Conservation (phyloP, 2,888 invertebrate species). For the Hirtodrosophila alboralis region DNA sequence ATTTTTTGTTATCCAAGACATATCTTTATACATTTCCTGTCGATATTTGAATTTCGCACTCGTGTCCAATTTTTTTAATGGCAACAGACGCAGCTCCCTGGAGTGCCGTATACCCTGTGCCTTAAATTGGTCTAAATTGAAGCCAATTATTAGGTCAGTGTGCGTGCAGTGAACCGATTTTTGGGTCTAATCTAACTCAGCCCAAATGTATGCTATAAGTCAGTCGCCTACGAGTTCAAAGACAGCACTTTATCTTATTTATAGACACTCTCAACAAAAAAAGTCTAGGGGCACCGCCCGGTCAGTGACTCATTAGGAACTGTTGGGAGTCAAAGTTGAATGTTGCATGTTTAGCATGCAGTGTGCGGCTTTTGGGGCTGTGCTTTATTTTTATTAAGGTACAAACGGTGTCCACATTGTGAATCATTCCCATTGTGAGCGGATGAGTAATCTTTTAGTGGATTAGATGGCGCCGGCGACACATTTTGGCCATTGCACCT, state of each 20-base stretch:
- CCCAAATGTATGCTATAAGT: conserved; percentile 65
- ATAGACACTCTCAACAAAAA: conserved; percentile 11
- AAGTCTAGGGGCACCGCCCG: conserved; percentile 43
- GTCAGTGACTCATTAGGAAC: conserved; percentile 69
- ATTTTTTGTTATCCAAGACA: neutral
- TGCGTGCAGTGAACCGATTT: conserved; percentile 61
- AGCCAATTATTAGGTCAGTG: conserved; percentile 71
- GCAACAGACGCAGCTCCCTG: conserved; percentile 4
- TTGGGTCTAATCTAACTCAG: conserved; percentile 28
- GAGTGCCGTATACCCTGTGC: neutral
- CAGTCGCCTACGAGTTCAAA: conserved; percentile 50
- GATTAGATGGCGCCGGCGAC: conserved; percentile 22
- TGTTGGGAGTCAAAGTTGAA: conserved; percentile 21
- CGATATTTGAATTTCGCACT: neutral
- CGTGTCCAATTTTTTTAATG: conserved; percentile 7
- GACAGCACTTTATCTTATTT: conserved; percentile 40
- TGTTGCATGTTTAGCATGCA: conserved; percentile 33
- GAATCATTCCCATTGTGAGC: conserved; percentile 37
- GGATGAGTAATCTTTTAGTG: conserved; percentile 58
- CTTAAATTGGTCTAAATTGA: conserved; percentile 17
- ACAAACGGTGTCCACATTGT: conserved; percentile 25
- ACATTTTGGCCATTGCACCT: conserved; percentile 53
- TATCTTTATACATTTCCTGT: conserved; percentile 4
- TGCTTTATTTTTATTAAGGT: conserved; percentile 31
- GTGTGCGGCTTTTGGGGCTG: conserved; percentile 12